Conservation (phyloP, 2,797 vertebrate genomes). For the Podargus strigoides region DNA sequence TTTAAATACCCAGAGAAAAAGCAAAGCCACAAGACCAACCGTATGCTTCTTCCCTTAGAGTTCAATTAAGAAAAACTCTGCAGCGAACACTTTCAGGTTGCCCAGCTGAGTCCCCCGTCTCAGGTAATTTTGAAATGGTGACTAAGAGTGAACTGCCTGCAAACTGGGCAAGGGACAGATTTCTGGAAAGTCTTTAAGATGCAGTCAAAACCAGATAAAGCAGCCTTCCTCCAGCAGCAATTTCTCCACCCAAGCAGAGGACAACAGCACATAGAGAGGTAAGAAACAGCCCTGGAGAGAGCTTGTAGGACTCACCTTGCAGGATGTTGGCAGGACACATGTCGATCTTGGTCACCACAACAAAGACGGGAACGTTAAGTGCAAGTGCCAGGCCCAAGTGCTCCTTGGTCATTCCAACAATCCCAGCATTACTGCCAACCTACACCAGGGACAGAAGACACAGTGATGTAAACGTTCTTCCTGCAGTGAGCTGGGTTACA, state of each 20-base stretch:
- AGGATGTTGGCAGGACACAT: conserved; percentile 98
- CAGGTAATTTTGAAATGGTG: not conserved
- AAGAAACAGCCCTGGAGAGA: not conserved
- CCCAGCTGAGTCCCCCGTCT: not conserved
- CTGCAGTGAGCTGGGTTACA: not conserved
- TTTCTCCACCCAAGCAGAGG: not conserved
- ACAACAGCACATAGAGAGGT: not conserved
- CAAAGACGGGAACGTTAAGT: conserved; percentile 94
- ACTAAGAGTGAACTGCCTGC: not conserved
- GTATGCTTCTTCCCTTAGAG: not conserved
- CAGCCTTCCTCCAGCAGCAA: not conserved
- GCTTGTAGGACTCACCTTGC: conserved; percentile 81
- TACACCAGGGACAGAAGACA: conserved; percentile 62
- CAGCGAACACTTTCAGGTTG: not conserved
- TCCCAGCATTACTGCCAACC: conserved; percentile 97
- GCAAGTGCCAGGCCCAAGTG: conserved; percentile 93
- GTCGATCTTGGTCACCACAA: conserved; percentile 97
- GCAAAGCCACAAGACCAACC: not conserved
- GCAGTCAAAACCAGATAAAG: not conserved
- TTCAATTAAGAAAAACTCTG: not conserved
- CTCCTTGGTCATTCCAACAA: conserved; percentile 98
- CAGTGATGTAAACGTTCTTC: not conserved
- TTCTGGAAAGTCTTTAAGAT: not conserved
- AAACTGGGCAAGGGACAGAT: not conserved
- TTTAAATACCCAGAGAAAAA: not conserved